Evolutionary conservation across 2,113 vertebrate genomes (phyloP).

Genomic region (Petrocephalus microphthalmus): DNA sequence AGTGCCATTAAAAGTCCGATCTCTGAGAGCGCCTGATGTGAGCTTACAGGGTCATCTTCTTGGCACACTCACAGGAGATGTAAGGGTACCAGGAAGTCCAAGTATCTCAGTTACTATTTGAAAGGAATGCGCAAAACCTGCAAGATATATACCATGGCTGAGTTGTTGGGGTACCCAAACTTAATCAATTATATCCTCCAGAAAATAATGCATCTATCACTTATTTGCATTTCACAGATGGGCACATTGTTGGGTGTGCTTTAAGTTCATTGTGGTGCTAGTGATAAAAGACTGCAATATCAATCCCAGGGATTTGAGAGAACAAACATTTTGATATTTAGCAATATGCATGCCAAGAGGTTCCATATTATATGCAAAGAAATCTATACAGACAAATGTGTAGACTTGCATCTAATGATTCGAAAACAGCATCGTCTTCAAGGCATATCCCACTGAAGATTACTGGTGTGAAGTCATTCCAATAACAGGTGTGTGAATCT

Average conservation of each 20-base stretch:
- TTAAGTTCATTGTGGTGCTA: neutral
- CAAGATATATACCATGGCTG: neutral
- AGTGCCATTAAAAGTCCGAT: neutral
- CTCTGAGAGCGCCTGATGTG: neutral
- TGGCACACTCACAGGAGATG: neutral
- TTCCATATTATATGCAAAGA: neutral
- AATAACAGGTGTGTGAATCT: constrained; percentile 9
- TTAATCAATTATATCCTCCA: neutral
- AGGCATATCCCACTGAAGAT: neutral
- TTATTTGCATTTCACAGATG: neutral
- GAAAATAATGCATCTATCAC: neutral
- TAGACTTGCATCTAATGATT: neutral
- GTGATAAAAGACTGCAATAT: constrained; percentile 10
- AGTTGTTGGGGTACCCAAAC: constrained; percentile 1
- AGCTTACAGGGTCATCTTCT: too few relatives aligned
- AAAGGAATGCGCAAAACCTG: neutral
- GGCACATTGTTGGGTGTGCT: constrained; percentile 15
- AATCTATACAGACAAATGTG: neutral
- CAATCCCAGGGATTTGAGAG: neutral
- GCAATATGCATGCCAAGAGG: neutral
- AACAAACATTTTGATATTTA: constrained; percentile 21
- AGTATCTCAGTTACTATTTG: neutral
- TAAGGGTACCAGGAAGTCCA: neutral
- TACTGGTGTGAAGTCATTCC: neutral
- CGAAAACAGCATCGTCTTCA: neutral